These are phyloP conservation scores for Caenorhabditis angaria DNA, from an alignment of 2,888 invertebrate species.

Conservation along the genomic window DNA sequence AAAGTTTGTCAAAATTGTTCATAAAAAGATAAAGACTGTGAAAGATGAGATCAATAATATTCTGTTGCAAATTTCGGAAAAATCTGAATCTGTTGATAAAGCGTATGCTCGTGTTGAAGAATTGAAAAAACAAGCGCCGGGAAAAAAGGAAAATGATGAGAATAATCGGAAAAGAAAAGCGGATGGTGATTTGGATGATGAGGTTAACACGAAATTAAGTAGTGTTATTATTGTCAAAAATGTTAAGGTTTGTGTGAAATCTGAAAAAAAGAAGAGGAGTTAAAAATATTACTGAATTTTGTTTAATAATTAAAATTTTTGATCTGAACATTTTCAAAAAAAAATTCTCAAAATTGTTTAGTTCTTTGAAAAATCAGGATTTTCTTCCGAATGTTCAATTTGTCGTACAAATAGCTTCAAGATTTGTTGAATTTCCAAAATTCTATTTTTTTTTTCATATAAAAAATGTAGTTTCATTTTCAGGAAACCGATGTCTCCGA, in stretches of 20 bases:
- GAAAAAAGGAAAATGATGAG: conserved; percentile 16
- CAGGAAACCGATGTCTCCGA: conserved; percentile 33
- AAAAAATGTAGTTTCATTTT: not conserved
- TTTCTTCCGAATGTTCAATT: no score
- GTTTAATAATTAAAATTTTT: no score
- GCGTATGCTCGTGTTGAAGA: conserved; percentile 21
- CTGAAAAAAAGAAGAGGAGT: no score
- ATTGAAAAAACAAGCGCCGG: conserved; percentile 17
- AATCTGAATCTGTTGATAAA: conserved; percentile 33
- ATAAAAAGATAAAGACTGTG: conserved; percentile 78
- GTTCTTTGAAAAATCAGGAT: no score
- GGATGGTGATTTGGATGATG: conserved; percentile 4
- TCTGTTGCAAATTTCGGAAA: conserved; percentile 33
- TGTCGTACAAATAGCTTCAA: not conserved
- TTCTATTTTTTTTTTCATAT: not conserved
- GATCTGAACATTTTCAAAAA: no score
- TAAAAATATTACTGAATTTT: no score
- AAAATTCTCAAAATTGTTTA: no score
- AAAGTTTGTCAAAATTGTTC: conserved; percentile 82
- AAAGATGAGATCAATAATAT: conserved; percentile 78
- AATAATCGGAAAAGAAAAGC: conserved; percentile 11
- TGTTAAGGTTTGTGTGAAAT: conserved; percentile 19
- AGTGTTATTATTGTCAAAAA: conserved; percentile 29
- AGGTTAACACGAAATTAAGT: conserved; percentile 16
- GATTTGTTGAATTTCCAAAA: not conserved